Conservation (phyloP, 1,140 invertebrate species). For the Rhysida immarginata region DNA sequence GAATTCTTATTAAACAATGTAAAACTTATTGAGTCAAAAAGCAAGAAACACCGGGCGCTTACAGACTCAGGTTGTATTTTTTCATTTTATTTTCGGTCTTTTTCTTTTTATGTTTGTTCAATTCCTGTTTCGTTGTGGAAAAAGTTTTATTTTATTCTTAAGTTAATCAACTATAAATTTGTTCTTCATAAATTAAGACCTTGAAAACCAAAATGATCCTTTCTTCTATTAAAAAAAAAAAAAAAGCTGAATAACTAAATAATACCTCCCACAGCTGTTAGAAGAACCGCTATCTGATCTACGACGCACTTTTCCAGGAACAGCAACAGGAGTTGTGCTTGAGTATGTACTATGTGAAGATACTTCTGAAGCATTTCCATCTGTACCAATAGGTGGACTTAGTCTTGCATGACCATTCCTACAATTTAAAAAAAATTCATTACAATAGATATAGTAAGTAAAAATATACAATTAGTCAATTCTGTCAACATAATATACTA, state of each 20-base stretch:
- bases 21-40: no score
- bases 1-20: no score
- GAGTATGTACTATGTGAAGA: neutral
- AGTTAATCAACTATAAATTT: neutral
- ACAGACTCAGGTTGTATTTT: neutral
- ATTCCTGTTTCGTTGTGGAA: no score
- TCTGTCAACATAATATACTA: neutral
- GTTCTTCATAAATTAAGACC: neutral
- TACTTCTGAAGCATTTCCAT: neutral
- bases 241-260: neutral
- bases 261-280: conserved; percentile 7
- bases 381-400: neutral
- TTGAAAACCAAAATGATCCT: neutral
- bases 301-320: conserved; percentile 1
- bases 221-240: neutral
- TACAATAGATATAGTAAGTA: neutral
- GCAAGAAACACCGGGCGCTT: no score
- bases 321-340: conserved; percentile 12
- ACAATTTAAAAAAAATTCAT: neutral
- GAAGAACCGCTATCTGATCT: neutral
- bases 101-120: conserved; percentile 10
- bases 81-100: neutral
- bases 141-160: neutral
- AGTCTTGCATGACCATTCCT: no score
- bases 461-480: neutral